A percentile compares a stretch with the other conserved stretches of the same genome.
Evolutionary conservation across 2,113 vertebrate genomes (phyloP).

Genomic region (Prinia subflava): DNA sequence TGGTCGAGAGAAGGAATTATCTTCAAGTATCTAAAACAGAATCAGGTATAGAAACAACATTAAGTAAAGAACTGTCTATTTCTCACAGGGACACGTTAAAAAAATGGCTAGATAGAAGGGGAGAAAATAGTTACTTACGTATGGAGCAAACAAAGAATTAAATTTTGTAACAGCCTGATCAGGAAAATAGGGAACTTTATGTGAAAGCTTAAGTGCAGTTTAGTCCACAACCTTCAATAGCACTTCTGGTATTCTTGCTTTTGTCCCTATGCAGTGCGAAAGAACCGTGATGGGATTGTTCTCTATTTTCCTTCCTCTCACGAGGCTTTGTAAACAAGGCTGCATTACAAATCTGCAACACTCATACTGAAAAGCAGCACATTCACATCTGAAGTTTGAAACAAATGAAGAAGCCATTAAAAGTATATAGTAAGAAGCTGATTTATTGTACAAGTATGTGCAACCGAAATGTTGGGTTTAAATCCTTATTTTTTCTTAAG

Average conservation of each 20-base stretch:
- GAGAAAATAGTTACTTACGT: fast-evolving
- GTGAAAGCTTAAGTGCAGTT: not conserved
- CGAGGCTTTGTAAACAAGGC: not conserved
- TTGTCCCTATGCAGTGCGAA: not conserved
- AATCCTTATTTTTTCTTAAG: not conserved
- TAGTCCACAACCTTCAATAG: not conserved
- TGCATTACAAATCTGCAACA: not conserved
- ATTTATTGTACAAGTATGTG: not conserved
- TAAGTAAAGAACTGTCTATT: not conserved
- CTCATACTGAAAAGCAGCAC: not conserved
- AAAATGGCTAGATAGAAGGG: not conserved
- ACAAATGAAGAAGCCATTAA: not conserved
- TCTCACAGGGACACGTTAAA: not conserved
- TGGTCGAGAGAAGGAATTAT: not conserved
- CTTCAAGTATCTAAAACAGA: not conserved
- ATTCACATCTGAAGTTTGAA: not conserved
- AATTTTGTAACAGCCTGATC: not conserved
- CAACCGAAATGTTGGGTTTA: not conserved
- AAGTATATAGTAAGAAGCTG: not conserved
- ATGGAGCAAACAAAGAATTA: not conserved
- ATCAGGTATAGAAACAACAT: not conserved
- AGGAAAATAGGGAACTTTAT: not conserved
- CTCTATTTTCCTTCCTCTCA: not conserved
- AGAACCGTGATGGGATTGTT: fast-evolving
- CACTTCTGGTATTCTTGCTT: not conserved